Base-by-base conservation (phyloP, 53 echinoderm and acorn worm genomes). In the Echinarachnius parma region DNA sequence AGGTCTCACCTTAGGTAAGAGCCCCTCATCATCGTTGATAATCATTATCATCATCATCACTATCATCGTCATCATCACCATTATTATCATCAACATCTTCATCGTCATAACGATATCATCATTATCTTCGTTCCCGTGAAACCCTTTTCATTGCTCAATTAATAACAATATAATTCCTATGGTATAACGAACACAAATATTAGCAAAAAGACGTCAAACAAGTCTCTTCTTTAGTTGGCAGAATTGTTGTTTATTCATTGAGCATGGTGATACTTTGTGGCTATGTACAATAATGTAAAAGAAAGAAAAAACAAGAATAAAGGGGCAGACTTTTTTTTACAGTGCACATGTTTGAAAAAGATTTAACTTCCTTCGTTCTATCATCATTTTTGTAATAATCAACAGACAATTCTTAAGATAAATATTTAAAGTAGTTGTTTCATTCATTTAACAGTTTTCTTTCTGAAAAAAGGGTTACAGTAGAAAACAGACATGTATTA, bases 241-340 rank as follows among this genome's bases (percentile, higher is more conserved):
- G 70, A 69, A 69, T 53, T 52, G 52, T 28, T 69, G 9, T 69
- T 69, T 53, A 69, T 66, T 66, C 48, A 66, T 53, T 34, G 70
- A 69, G 70, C 70, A 69, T 33, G 34, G 35, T 69, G 36, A 53
- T 69, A 53, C 20, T 52, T 32, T 31, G 24, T 26, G 53, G 54
- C 70, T 69, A 69, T 69, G 20, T 69, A 69, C 70, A 69, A 15
- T 31, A 53, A n/a, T n/a, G n/a, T n/a, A n/a, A n/a, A n/a, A n/a
- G n/a, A n/a, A n/a, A n/a, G n/a, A n/a, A n/a, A n/a, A n/a, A n/a
- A n/a, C n/a, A n/a, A n/a, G n/a, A n/a, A n/a, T n/a, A n/a, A n/a
- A n/a, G n/a, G n/a, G n/a, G n/a, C n/a, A n/a, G n/a, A n/a, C n/a
- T n/a, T n/a, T n/a, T n/a, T n/a, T n/a, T n/a, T n/a, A n/a, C n/a